Percentiles rank a stretch among this genome's conserved stretches.
Conservation (phyloP, 2,113 vertebrate species). For the Lepisosteus oculatus region DNA sequence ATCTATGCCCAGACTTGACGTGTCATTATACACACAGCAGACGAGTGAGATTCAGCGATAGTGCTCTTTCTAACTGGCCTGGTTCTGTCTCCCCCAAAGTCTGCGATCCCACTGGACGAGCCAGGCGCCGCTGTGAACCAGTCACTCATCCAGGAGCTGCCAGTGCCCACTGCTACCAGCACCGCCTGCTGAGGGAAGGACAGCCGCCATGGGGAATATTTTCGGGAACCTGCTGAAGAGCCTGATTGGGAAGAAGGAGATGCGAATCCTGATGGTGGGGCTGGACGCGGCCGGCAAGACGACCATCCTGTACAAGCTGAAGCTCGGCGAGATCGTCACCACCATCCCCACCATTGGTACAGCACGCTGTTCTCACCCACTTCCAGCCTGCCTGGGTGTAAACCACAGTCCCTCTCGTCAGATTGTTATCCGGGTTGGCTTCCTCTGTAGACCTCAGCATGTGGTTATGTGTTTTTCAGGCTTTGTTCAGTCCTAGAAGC, state of each 20-base stretch:
- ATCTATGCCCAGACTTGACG: too few relatives aligned
- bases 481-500: too few relatives aligned
- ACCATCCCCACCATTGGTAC: slow-evolving; percentile 87
- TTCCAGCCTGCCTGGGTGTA: too few relatives aligned
- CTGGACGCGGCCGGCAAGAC: slow-evolving; percentile 89
- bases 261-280: slow-evolving; percentile 91
- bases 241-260: slow-evolving; percentile 91
- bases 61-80: neutral
- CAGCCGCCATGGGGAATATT: slow-evolving; percentile 82
- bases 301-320: slow-evolving; percentile 89
- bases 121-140: slow-evolving; percentile 13
- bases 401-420: too few relatives aligned
- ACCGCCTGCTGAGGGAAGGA: slow-evolving; percentile 28
- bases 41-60: too few relatives aligned
- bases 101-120: slow-evolving; percentile 16
- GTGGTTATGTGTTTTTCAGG: too few relatives aligned
- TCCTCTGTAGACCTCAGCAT: too few relatives aligned
- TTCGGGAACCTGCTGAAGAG: slow-evolving; percentile 90
- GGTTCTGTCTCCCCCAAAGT: slow-evolving; percentile 11
- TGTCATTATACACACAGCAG: too few relatives aligned
- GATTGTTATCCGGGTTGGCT: too few relatives aligned
- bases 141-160: slow-evolving; percentile 20
- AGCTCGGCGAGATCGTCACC: slow-evolving; percentile 89
- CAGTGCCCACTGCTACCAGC: slow-evolving; percentile 5
- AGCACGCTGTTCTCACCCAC: slow-evolving; percentile 16